Evolutionary conservation across 2,888 invertebrate species (phyloP), one percentile per base, ranked within the genome.

Genomic region (Luffia ferchaultella): DNA sequence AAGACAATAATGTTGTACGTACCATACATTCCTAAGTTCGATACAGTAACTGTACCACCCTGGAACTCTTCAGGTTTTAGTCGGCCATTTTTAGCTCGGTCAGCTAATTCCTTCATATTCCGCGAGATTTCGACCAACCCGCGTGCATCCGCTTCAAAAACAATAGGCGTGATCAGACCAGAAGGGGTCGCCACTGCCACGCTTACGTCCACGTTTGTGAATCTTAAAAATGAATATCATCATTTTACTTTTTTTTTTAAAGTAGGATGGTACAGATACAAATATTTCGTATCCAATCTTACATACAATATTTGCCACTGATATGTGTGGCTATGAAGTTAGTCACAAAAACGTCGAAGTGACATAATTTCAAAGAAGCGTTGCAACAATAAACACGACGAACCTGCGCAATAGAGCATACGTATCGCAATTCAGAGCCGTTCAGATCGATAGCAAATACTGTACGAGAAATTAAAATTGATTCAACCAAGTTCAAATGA

Each of bases 111-210:
- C 73, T 93, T 93, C 45, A 97, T 90, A 57, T 90, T 89, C 55
- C 85, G 85, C 51, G 92, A 93, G 57, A 98, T 97, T 58, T 93
- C 89, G 44, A 91, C 79, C 51, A 98, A 82, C 16, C 97, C 97
- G 74, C 96, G 96, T 44, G 89, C 88, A 67, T 98, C 95, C 0
- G 97, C 97, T 65, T 89, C 89, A 73, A 93, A 94, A 15, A 99
- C 88, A 59, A 99, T 98, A 1, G 99, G 99, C 1, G 99, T 99
- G 54, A 99, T 97, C 9, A 99, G 87, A 0, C 99, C 99, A 55
- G 88, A 88, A 2, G 96, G 95, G 0, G 98, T 98, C 53, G 96
- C 95, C 2, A 99, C 99, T 1, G 99, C 98, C 52, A 99, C 95
- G 63, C 94, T 95, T 1, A 99, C 93, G 73, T 99, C 99, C 9